Percentiles rank a stretch among this genome's conserved stretches.
phyloP scores from a whole-genome alignment of 2,888 invertebrate species.

The Taphrorychus bicolor region DNA sequence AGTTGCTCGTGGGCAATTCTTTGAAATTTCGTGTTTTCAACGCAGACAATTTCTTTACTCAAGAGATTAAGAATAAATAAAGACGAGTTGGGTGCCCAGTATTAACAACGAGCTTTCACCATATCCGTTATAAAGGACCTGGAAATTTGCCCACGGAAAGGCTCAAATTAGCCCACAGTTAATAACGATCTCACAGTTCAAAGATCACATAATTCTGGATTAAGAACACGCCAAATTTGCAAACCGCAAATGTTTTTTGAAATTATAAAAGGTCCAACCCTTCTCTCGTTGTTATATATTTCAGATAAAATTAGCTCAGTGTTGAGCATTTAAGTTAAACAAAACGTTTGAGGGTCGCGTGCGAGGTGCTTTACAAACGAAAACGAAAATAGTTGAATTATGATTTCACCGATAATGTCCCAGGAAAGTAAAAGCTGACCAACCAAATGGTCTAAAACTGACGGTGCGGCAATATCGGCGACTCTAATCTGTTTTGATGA shows the following conservation, averaged over 20 bases:
- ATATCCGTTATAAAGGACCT: neutral
- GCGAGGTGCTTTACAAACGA: neutral
- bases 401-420: constrained; percentile 9
- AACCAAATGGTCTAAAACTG: constrained; percentile 33
- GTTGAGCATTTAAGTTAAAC: neutral
- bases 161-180: neutral
- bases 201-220: neutral
- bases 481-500: constrained; percentile 37
- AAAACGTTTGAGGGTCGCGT: neutral
- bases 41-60: neutral
- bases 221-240: neutral
- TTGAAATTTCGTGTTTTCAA: neutral
- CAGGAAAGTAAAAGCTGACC: constrained; percentile 22
- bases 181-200: neutral
- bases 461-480: constrained; percentile 33
- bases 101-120: neutral
- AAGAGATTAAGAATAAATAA: neutral
- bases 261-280: neutral
- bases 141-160: neutral
- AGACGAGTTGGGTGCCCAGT: neutral
- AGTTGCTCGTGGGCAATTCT: constrained; percentile 17
- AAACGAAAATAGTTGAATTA: neutral
- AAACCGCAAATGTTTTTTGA: neutral
- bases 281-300: neutral
- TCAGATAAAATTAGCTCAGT: neutral